Evolutionary conservation across 1,140 invertebrate genomes (phyloP).

Genomic region (Mercenaria mercenaria): DNA sequence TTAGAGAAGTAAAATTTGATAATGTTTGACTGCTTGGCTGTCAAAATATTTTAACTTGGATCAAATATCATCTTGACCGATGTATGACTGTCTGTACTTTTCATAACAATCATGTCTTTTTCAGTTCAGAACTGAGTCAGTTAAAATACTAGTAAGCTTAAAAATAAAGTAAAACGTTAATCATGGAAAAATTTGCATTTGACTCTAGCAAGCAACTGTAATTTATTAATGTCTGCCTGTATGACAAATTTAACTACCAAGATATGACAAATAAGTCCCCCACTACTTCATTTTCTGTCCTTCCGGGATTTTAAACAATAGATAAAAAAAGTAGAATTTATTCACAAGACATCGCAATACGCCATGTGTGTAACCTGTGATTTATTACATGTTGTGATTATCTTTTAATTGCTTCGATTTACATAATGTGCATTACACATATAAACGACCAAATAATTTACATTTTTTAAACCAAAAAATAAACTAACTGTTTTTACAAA

Average conservation of each 20-base stretch:
- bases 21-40: neutral
- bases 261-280: neutral
- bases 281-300: neutral
- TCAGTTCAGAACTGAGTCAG: too few species aligned
- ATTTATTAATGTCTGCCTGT: too few species aligned
- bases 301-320: neutral
- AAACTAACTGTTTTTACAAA: too few species aligned
- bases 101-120: too few species aligned
- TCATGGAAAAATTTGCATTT: too few species aligned
- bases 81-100: neutral
- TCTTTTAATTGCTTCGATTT: neutral
- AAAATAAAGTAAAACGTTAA: too few species aligned
- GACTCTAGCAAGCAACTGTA: too few species aligned
- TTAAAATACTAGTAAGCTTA: too few species aligned
- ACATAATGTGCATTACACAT: neutral
- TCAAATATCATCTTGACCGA: conserved; percentile 9
- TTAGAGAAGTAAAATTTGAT: neutral
- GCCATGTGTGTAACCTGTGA: neutral
- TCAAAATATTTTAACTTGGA: neutral
- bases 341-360: neutral
- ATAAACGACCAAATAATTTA: too few species aligned
- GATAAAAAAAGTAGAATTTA: neutral
- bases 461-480: too few species aligned
- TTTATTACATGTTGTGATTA: neutral
- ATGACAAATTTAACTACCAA: too few species aligned